Evolutionary conservation across 2,888 invertebrate species (phyloP).

Genomic region (Andrena fulva): DNA sequence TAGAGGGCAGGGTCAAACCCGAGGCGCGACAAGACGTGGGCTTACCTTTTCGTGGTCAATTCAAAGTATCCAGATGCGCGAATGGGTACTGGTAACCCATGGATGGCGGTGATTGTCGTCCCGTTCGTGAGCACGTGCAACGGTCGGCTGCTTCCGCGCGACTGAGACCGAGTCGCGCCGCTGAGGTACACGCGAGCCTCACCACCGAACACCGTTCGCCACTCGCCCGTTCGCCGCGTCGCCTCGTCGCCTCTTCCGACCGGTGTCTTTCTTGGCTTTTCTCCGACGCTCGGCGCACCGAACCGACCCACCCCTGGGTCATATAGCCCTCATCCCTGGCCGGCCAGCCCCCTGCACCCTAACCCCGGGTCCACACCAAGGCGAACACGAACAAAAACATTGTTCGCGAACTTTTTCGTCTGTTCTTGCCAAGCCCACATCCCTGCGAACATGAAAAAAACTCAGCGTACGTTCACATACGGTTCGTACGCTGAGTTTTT

Average conservation of each 20-base stretch:
- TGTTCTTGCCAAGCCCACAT: too few relatives aligned
- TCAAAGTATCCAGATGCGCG: conserved; percentile 55
- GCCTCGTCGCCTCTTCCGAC: not conserved
- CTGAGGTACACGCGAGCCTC: conserved; percentile 45
- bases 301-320: conserved; percentile 6
- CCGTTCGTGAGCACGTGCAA: conserved; percentile 66
- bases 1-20: not conserved
- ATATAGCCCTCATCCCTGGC: not conserved
- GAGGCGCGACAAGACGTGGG: not conserved
- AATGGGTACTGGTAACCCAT: conserved; percentile 67
- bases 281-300: conserved; percentile 22
- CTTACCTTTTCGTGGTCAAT: conserved; percentile 57
- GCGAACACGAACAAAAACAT: too few relatives aligned
- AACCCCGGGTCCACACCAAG: too few relatives aligned
- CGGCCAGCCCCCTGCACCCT: not conserved
- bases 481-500: too few relatives aligned
- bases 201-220: conserved; percentile 50
- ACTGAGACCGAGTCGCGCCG: conserved; percentile 68
- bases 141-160: conserved; percentile 73
- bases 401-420: too few relatives aligned
- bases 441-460: too few relatives aligned
- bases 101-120: conserved; percentile 59
- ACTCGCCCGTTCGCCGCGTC: conserved; percentile 25
- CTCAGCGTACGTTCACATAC: too few relatives aligned
- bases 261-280: conserved; percentile 38